Evolutionary conservation across 2,113 vertebrate species (phyloP).

Genomic region (Crotalus horridus): DNA sequence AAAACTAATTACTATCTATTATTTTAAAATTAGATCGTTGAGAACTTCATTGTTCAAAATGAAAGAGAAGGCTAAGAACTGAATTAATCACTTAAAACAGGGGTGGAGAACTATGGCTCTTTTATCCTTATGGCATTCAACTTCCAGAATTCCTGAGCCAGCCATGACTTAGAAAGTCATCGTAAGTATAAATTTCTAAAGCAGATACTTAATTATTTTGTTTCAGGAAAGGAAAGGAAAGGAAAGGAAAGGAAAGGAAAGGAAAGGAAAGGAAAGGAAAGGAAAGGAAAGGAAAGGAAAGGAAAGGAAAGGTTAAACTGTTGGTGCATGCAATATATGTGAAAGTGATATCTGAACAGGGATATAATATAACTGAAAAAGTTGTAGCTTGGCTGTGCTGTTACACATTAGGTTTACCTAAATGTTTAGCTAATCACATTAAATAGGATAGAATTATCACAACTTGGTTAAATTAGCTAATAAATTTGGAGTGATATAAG

Average conservation of each 20-base stretch:
- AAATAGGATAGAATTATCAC: background rate
- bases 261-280: too few species aligned
- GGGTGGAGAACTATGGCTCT: too few species aligned
- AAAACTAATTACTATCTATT: background rate
- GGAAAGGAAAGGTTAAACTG: background rate
- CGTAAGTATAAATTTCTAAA: background rate
- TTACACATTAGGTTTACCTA: background rate
- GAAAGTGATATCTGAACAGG: background rate
- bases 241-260: background rate
- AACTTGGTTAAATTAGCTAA: background rate
- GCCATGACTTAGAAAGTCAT: background rate
- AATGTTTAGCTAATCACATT: background rate
- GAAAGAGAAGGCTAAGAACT: background rate
- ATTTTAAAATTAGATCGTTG: background rate
- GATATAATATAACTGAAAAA: background rate
- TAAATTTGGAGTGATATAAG: background rate
- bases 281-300: too few species aligned
- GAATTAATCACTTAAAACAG: background rate
- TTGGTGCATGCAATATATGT: background rate
- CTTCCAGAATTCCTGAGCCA: too few species aligned
- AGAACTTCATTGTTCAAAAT: background rate
- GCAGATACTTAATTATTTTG: background rate
- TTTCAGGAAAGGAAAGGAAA: background rate
- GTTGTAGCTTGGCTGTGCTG: background rate
- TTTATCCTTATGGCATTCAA: too few species aligned